Evolutionary conservation across 1,140 invertebrate species (phyloP), one percentile per base, ranked within the genome.

Genomic region (Pygmarrhopalites habei): DNA sequence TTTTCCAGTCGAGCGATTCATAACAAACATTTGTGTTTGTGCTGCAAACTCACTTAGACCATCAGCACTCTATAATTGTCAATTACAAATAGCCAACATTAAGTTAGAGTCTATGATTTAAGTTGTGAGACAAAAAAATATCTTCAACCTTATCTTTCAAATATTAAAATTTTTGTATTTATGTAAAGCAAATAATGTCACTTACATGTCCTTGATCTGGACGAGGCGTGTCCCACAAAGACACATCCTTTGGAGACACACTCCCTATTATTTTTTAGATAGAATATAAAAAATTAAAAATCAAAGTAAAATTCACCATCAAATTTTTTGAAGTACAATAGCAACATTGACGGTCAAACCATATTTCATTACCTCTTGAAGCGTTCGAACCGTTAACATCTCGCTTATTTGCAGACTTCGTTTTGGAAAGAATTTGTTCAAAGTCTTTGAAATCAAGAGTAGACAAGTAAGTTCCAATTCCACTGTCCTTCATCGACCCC

Each of bases 221-320:
- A 1, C 57, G 59, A 4, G 63, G 67, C 7, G 60, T 35, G 39
- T 68, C 67, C 63, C 67, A 68, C 5, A 63, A 19, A 0, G 58
- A 23, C 52, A 47, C 14, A 12, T 64, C 57, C 26, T 59, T 64
- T 21, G 60, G 60, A 43, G 60, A 62, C 44, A 57, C 41, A 46
- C 60, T 67, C 30, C 60, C 60, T 67, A 30, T 28, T 21, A 32
- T n/a, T n/a, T n/a, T n/a, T n/a, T n/a, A n/a, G n/a, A n/a, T n/a
- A n/a, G n/a, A n/a, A n/a, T n/a, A n/a, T n/a, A n/a, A n/a, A n/a
- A n/a, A n/a, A n/a, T n/a, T n/a, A n/a, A n/a, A n/a, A n/a, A n/a
- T n/a, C n/a, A n/a, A n/a, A n/a, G n/a, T n/a, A n/a, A n/a, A n/a
- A n/a, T n/a, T n/a, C n/a, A n/a, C n/a, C n/a, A n/a, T n/a, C n/a